Percentiles rank a stretch among this genome's conserved stretches.
phyloP scores from a whole-genome alignment of 2,797 vertebrate species.

The Sciurus vulgaris region DNA sequence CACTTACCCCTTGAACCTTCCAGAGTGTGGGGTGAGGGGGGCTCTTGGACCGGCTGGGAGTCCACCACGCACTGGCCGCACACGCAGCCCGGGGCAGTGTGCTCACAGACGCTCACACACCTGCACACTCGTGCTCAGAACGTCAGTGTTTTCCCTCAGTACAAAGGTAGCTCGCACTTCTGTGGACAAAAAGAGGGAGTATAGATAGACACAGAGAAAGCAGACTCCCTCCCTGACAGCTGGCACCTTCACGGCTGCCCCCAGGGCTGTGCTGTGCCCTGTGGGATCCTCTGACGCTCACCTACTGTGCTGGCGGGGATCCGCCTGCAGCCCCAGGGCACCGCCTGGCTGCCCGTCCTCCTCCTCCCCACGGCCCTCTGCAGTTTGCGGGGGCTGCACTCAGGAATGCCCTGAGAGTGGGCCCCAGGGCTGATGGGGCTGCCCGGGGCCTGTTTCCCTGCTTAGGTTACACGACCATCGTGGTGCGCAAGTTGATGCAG shows the following conservation, averaged over 20 bases:
- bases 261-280: background rate
- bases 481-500: slow-evolving; percentile 97
- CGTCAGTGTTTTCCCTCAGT: background rate
- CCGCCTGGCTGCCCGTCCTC: background rate
- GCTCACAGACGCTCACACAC: background rate
- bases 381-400: background rate
- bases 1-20: background rate
- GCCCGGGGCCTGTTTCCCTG: slow-evolving; percentile 41
- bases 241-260: accelerated
- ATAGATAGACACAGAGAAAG: background rate
- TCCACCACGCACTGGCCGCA: background rate
- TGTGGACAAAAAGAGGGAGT: background rate
- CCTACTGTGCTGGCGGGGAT: accelerated
- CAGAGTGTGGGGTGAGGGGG: too few relatives aligned
- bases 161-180: accelerated
- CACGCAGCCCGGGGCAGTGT: background rate
- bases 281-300: background rate
- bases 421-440: background rate
- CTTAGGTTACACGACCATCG: slow-evolving; percentile 94
- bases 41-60: background rate
- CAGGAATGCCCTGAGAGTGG: accelerated
- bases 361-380: background rate
- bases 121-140: background rate
- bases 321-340: too few relatives aligned
- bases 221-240: background rate